A percentile compares a stretch with the other conserved stretches of the same genome.
Evolutionary conservation across 2,797 vertebrate species (phyloP).

Genomic region (Rhinichthys osculus): DNA sequence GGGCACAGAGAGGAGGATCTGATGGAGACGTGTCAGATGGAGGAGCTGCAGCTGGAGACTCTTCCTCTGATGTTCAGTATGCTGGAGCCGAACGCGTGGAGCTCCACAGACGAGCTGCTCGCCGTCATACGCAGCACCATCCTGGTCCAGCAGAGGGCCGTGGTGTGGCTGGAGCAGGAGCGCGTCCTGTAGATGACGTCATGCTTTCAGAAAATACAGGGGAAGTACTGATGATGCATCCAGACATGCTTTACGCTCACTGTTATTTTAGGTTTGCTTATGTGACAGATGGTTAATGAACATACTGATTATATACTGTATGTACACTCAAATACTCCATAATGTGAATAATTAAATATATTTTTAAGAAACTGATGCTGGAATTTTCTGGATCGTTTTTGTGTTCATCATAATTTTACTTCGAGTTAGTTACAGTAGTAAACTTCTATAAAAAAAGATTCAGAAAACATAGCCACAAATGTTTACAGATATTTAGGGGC

Average conservation of each 20-base stretch:
- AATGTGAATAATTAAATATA: background rate
- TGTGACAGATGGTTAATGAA: background rate
- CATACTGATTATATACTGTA: background rate
- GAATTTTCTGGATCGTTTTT: background rate
- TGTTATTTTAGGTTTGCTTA: background rate
- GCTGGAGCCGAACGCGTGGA: constrained; percentile 76
- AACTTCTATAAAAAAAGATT: background rate
- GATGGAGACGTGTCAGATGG: constrained; percentile 76
- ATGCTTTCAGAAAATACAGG: no score
- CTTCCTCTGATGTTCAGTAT: constrained; percentile 76
- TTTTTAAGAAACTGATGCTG: background rate
- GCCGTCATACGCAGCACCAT: constrained; percentile 71
- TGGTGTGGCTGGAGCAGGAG: constrained; percentile 79
- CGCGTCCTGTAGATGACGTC: constrained; percentile 56
- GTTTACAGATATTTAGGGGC: no score
- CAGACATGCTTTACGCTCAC: background rate
- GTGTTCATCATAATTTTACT: background rate
- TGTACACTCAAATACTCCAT: background rate
- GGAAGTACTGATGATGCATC: no score
- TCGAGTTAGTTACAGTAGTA: background rate
- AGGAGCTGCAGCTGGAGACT: constrained; percentile 80
- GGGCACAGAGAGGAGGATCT: constrained; percentile 70
- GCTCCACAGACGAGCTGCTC: constrained; percentile 78
- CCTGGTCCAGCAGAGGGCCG: constrained; percentile 74
- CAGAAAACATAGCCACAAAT: no score